These are phyloP conservation scores for Amphiura filiformis DNA, from an alignment of 35 echinoderm and acorn worm genomes.

Conservation along the genomic window DNA sequence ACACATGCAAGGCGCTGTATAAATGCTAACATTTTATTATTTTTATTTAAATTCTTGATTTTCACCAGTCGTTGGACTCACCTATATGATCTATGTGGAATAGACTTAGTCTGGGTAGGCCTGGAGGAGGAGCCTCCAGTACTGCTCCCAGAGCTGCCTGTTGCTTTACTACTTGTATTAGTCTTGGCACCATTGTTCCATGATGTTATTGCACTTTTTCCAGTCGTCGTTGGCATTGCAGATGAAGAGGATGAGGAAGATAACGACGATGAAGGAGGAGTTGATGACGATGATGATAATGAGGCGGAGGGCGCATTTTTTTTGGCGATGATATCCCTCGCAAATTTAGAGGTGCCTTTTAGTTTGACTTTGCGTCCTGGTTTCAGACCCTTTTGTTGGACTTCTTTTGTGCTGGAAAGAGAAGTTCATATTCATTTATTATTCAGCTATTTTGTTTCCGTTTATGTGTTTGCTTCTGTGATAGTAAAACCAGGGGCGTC, in stretches of 20 bases:
- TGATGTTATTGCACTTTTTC: slow-evolving; percentile 76
- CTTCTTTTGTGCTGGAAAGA: slow-evolving; percentile 78
- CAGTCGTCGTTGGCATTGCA: not conserved
- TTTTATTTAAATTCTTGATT: too few species aligned
- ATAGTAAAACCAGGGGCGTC: too few species aligned
- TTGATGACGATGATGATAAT: slow-evolving; percentile 16
- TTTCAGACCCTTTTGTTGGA: slow-evolving; percentile 61
- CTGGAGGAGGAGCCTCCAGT: not conserved
- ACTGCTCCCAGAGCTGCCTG: not conserved
- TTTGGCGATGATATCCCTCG: slow-evolving; percentile 47
- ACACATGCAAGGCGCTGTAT: too few species aligned
- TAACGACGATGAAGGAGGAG: slow-evolving; percentile 31
- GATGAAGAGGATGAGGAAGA: slow-evolving; percentile 30
- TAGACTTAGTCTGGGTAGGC: not conserved
- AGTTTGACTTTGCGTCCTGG: slow-evolving; percentile 61
- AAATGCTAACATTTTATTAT: too few species aligned
- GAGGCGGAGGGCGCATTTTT: not conserved
- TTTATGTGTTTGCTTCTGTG: too few species aligned
- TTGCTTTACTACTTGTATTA: not conserved
- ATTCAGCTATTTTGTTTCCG: not conserved
- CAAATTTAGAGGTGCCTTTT: slow-evolving; percentile 39
- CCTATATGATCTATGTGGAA: slow-evolving; percentile 53
- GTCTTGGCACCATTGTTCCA: slow-evolving; percentile 38
- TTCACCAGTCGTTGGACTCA: too few species aligned
- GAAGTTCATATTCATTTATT: not conserved